Evolutionary conservation across 1,140 invertebrate species (phyloP).

Genomic region (Chionoecetes opilio): DNA sequence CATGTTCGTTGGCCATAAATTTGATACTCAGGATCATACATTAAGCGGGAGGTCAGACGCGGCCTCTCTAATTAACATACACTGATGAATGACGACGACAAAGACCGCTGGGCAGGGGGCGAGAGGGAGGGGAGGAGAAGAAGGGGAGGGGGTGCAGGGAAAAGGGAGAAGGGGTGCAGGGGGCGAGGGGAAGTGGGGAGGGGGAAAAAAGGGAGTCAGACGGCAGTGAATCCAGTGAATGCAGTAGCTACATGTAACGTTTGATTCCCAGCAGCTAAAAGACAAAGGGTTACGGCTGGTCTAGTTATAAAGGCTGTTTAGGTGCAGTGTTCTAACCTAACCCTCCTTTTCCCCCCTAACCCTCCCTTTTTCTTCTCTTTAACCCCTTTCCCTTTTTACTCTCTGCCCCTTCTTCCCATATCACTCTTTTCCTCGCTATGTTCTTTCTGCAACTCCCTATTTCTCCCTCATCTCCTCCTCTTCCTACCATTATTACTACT

Average conservation of each 20-base stretch:
- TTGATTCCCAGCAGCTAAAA: conserved; percentile 19
- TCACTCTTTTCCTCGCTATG: neutral
- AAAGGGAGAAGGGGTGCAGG: no score
- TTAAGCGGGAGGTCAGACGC: neutral
- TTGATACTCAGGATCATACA: neutral
- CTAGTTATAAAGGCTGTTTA: neutral
- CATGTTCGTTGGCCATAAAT: neutral
- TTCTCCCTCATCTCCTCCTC: neutral
- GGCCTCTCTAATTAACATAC: neutral
- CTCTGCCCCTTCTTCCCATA: neutral
- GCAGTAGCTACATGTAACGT: neutral
- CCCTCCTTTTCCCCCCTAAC: neutral
- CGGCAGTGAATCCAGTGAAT: neutral
- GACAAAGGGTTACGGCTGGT: neutral
- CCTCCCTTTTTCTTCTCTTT: neutral
- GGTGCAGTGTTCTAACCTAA: neutral
- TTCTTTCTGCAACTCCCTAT: neutral
- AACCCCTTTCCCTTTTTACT: neutral
- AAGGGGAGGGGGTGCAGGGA: no score
- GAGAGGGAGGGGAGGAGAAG: no score
- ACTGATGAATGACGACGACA: neutral
- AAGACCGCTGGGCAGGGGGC: neutral
- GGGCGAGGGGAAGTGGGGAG: no score
- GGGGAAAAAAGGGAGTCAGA: neutral
- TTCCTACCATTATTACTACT: neutral